These are phyloP conservation scores for Xenopus laevis DNA, from an alignment of 2,113 vertebrate species.

Conservation along the genomic window DNA sequence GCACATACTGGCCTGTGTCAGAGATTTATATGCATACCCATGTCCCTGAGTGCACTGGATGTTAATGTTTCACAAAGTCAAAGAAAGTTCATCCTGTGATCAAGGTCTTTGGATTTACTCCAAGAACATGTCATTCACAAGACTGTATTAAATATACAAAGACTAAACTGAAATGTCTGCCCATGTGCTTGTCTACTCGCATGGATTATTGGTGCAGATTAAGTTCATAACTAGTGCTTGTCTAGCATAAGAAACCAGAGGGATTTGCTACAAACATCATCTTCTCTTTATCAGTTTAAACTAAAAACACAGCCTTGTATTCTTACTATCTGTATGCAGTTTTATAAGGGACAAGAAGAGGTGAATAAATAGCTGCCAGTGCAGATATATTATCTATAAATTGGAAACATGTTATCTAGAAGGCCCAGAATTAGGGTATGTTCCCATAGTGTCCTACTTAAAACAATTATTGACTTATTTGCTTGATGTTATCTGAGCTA, in stretches of 20 bases:
- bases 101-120: slow-evolving; percentile 57
- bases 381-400: too few relatives aligned
- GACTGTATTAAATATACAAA: slow-evolving; percentile 54
- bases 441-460: too few relatives aligned
- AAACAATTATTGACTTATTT: too few relatives aligned
- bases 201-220: slow-evolving; percentile 54
- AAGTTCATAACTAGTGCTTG: slow-evolving; percentile 52
- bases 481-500: too few relatives aligned
- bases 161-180: slow-evolving; percentile 57
- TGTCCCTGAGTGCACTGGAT: slow-evolving; percentile 50
- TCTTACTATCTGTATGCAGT: too few relatives aligned
- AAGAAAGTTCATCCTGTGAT: slow-evolving; percentile 67
- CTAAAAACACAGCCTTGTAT: not conserved
- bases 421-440: too few relatives aligned
- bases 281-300: not conserved
- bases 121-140: slow-evolving; percentile 66
- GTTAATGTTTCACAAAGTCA: slow-evolving; percentile 56
- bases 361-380: too few relatives aligned
- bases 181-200: slow-evolving; percentile 62
- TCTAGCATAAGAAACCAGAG: slow-evolving; percentile 61
- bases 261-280: not conserved
- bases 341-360: too few relatives aligned
- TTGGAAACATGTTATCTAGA: too few relatives aligned
- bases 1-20: slow-evolving; percentile 40
- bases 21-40: slow-evolving; percentile 53